phyloP scores from a whole-genome alignment of 2,113 vertebrate genomes.

The Antechinus flavipes region DNA sequence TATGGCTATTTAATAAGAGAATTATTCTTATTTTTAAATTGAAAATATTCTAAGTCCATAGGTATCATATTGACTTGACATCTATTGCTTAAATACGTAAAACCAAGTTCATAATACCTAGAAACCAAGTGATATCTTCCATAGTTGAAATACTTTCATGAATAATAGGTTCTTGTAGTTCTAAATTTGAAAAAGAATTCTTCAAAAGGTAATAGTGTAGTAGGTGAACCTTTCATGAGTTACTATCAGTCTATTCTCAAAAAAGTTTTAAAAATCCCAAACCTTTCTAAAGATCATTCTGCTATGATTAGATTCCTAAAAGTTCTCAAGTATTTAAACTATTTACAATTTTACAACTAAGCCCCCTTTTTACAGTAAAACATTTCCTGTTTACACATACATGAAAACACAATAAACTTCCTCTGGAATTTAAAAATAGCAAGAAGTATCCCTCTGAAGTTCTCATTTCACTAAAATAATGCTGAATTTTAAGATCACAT shows the following conservation, averaged over 20 bases:
- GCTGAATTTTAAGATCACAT: background rate
- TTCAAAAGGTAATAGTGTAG: background rate
- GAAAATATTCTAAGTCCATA: background rate
- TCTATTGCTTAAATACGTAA: background rate
- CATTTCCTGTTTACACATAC: slow-evolving; percentile 67
- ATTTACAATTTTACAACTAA: slow-evolving; percentile 42
- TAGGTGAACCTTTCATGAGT: background rate
- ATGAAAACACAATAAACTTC: background rate
- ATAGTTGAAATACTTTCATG: background rate
- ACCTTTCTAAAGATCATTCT: background rate
- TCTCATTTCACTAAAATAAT: slow-evolving; percentile 20
- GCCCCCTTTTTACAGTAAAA: slow-evolving; percentile 30
- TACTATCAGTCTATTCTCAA: background rate
- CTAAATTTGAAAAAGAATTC: background rate
- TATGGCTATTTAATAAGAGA: background rate
- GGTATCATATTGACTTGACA: background rate
- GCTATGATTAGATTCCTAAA: slow-evolving; percentile 4
- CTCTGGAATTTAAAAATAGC: background rate
- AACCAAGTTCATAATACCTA: background rate
- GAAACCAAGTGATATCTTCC: background rate
- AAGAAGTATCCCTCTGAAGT: slow-evolving; percentile 48
- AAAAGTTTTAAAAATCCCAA: background rate
- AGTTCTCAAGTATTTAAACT: background rate
- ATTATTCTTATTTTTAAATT: background rate
- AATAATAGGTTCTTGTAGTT: background rate